These are phyloP conservation scores for Drosophila ambigua DNA, from an alignment of 1,140 invertebrate species.

Conservation along the genomic window DNA sequence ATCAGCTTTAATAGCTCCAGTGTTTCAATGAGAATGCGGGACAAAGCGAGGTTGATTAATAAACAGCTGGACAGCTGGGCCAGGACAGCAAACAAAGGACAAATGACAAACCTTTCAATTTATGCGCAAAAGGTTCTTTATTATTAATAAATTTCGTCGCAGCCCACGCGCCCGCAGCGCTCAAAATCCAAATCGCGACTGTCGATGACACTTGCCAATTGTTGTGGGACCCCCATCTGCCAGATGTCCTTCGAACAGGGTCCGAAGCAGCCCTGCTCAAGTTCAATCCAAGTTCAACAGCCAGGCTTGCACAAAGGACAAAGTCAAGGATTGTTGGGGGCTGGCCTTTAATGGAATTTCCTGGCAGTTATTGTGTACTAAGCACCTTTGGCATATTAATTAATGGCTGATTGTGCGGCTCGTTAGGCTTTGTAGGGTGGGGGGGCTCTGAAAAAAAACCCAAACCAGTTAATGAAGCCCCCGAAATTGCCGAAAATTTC, in stretches of 20 bases:
- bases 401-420: constrained; percentile 62
- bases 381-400: constrained; percentile 63
- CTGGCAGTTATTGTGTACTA: constrained; percentile 31
- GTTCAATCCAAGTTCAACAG: constrained; percentile 24
- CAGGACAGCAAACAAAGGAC: not conserved
- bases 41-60: constrained; percentile 48
- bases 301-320: constrained; percentile 29
- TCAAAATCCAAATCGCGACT: constrained; percentile 28
- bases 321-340: constrained; percentile 30
- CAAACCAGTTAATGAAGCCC: constrained; percentile 34
- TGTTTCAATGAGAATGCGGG: constrained; percentile 10
- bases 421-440: constrained; percentile 32
- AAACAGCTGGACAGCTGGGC: constrained; percentile 34
- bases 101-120: constrained; percentile 41
- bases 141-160: constrained; percentile 62
- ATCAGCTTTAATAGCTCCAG: constrained; percentile 56
- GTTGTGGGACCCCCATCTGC: constrained; percentile 6
- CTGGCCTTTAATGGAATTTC: constrained; percentile 26
- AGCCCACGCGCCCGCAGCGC: not conserved
- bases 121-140: constrained; percentile 72
- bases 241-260: not conserved
- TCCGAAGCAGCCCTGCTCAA: not conserved
- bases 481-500: constrained; percentile 9
- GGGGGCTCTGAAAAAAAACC: constrained; percentile 3
- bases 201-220: constrained; percentile 55